Evolutionary conservation across 1,140 invertebrate genomes (phyloP), one percentile per base, ranked within the genome.

Genomic region (Saccostrea glomerata): DNA sequence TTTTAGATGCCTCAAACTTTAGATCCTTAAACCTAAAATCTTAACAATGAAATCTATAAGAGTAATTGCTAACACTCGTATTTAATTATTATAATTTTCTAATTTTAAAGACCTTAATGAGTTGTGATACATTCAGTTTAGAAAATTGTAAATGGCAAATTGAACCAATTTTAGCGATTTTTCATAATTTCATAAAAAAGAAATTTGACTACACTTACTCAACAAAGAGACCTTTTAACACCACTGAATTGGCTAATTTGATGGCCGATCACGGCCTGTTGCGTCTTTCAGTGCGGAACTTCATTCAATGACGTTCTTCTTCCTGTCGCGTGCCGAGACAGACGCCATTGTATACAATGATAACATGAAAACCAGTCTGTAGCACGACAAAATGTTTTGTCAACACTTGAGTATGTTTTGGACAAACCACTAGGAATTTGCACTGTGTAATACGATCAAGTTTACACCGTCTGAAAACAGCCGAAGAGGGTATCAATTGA

Each of bases 171-270:
- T 77, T 30, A 77, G 30, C 25, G 70, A 77, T 77, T 77, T 63
- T 77, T 77, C 25, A 63, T 47, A 47, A 47, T 47, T 47, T 47
- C 47, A 30, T 77, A 25, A 77, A 77, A 77, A 25, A 77, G 70
- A 77, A 77, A 77, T 77, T 77, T 77, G 30, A 77, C 70, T 77
- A 77, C 70, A 77, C 25, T 77, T 77, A 77, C 25, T 36, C 30
- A 77, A 77, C 70, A 77, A 77, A 77, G 70, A 40, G 70, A 77
- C 70, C 25, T 77, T 77, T 77, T 77, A 77, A 30, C 70, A 77
- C 70, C 70, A 77, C 11, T 77, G 70, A 77, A 77, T 77, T 77
- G 25, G 70, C 70, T 77, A 77, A 77, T 77, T 30, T 30, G 70
- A 63, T n/a, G 58, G 17, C 58, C 58, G 58, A 63, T 63, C 58